phyloP scores from a whole-genome alignment of 2,113 vertebrate genomes.

The Corythoichthys intestinalis region DNA sequence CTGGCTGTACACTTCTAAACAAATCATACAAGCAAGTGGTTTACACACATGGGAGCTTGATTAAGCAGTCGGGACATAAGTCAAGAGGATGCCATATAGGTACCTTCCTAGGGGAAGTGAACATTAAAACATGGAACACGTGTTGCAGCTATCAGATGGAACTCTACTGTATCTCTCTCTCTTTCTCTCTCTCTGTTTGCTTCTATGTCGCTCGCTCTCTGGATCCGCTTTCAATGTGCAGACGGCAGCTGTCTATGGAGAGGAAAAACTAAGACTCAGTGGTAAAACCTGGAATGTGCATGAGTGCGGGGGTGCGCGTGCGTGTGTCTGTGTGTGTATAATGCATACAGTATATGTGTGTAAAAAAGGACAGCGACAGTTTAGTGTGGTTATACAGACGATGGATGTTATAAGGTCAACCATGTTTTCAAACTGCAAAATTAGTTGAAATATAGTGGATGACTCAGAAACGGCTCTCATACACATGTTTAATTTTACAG shows the following conservation, averaged over 20 bases:
- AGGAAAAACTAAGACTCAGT: conserved; percentile 44
- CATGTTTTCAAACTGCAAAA: conserved; percentile 3
- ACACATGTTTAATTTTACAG: background rate
- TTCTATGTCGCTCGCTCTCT: conserved; percentile 13
- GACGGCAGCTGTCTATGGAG: conserved; percentile 61
- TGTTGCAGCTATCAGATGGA: conserved; percentile 59
- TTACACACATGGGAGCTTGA: conserved; percentile 31
- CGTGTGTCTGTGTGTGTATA: conserved; percentile 10
- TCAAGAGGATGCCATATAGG: conserved; percentile 35
- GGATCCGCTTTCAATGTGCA: conserved; percentile 58
- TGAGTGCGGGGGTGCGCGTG: conserved; percentile 12
- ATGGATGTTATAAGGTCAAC: conserved; percentile 12
- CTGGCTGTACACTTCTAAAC: background rate
- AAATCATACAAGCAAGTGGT: background rate
- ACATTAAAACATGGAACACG: conserved; percentile 58
- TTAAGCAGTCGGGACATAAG: conserved; percentile 30
- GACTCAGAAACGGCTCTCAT: background rate
- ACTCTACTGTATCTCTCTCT: conserved; percentile 3
- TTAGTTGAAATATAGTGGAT: background rate
- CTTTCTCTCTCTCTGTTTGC: conserved; percentile 3
- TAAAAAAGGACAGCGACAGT: conserved; percentile 28
- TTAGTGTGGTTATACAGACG: conserved; percentile 19
- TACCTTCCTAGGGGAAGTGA: conserved; percentile 34
- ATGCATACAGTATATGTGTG: no score
- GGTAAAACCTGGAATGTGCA: conserved; percentile 48